Evolutionary conservation across 2,797 vertebrate species (phyloP).

Genomic region (Poecile montanus): DNA sequence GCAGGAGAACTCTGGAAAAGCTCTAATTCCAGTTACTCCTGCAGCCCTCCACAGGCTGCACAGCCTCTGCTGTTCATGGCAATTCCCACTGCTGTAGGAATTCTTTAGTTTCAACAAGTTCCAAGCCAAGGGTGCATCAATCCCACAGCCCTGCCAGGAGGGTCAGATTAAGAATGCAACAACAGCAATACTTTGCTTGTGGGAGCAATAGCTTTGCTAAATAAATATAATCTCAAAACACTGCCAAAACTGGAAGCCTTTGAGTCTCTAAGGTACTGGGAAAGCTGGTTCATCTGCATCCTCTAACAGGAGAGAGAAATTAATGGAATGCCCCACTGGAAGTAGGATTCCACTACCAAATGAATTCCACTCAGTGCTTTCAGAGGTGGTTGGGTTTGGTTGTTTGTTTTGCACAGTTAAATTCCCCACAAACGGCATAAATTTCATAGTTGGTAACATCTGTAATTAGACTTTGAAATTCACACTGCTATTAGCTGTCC

Average conservation of each 20-base stretch:
- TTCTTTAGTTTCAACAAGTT: neutral
- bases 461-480: constrained; percentile 35
- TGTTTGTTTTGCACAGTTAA: neutral
- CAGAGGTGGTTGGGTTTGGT: neutral
- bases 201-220: neutral
- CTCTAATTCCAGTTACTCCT: neutral
- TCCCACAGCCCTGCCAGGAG: neutral
- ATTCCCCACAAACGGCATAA: neutral
- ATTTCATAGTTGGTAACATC: constrained; percentile 8
- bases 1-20: neutral
- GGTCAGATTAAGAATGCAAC: neutral
- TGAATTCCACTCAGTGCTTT: neutral
- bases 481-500: neutral
- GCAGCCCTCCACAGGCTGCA: neutral
- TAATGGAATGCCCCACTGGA: neutral
- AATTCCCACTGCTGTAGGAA: accelerated
- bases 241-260: neutral
- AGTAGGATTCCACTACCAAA: neutral
- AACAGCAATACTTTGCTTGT: neutral
- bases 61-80: neutral
- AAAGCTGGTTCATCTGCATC: neutral
- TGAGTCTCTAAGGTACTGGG: neutral
- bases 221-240: neutral
- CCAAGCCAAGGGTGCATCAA: neutral
- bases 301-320: neutral